Evolutionary conservation across 2,113 vertebrate species (phyloP), one percentile per base, ranked within the genome.

Genomic region (Pholis gunnellus): DNA sequence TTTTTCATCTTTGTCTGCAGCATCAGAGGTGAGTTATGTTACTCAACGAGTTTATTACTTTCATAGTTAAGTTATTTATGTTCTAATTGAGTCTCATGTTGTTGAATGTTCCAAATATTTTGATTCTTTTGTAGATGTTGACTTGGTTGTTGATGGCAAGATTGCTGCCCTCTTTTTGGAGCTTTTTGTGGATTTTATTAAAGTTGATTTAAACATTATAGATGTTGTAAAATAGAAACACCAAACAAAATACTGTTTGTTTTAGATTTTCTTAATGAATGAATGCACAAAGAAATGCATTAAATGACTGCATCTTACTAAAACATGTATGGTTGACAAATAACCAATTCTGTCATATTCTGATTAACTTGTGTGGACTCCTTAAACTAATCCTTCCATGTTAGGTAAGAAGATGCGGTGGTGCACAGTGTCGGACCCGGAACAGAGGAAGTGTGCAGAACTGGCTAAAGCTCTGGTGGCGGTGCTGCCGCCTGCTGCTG

Each of bases 401-500:
- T 27, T 75, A 98, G 97, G 95, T 42, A 97, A 97, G 92, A 98
- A 98, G 86, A 96, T 95, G 77, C 95, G 97, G 8, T 98, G 97
- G 97, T 98, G 97, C 92, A 96, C 96, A 0, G 92, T 98, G 48
- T 98, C 97, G 2, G 95, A 96, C 61, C 89, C 91, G 3, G 97
- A 98, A 14, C 97, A 97, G 87, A 96, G 91, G 65, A 98, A 97
- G 83, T 98, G 97, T 89, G 96, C 96, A 34, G 96, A 97, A n/a
- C 89, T 98, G 11, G 94, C 96, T 44, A 97, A 96, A 87, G 94
- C 94, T 0, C 94, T 97, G 29, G 90, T 18, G 10, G 90, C 92
- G 1, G 91, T 94, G 67, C 83, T 97, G 82, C 93, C 96, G 4
- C 87, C 94, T 5, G 84, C 91, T 25, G 68, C 87, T 10, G 77